Conservation (phyloP, 2,797 vertebrate species). For the Okamejei kenojei region DNA sequence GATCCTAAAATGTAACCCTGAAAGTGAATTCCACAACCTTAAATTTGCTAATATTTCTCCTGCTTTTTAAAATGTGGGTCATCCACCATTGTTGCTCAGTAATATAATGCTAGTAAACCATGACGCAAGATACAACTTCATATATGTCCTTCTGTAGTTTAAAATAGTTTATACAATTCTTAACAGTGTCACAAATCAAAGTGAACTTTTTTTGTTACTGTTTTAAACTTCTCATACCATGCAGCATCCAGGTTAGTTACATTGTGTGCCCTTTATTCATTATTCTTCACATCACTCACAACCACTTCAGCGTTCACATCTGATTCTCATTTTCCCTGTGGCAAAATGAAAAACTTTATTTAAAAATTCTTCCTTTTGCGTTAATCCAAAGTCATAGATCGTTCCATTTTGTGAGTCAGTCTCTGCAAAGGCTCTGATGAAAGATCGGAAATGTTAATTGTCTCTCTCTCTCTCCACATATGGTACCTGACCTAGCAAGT, state of each 20-base stretch:
- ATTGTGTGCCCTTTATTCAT: neutral
- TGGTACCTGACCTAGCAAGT: no score
- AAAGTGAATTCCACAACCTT: neutral
- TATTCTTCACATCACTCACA: neutral
- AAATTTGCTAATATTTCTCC: neutral
- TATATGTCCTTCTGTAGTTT: neutral
- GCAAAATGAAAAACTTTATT: no score
- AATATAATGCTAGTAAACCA: neutral
- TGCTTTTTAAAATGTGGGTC: neutral
- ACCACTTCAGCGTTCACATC: neutral
- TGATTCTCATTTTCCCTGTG: neutral
- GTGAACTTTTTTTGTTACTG: neutral
- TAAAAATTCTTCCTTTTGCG: no score
- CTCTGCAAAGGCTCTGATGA: no score
- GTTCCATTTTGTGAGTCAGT: no score
- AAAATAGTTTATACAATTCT: neutral
- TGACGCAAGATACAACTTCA: neutral
- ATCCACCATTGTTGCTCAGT: neutral
- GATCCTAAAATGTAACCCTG: neutral
- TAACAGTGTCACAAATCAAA: neutral
- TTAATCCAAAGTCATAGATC: no score
- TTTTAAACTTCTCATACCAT: neutral
- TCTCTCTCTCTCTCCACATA: no score
- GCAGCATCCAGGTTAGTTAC: neutral
- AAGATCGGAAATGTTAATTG: no score